Percentiles rank a stretch among this genome's conserved stretches.
phyloP scores from a whole-genome alignment of 1,140 invertebrate species.

The Antheraea mylitta region DNA sequence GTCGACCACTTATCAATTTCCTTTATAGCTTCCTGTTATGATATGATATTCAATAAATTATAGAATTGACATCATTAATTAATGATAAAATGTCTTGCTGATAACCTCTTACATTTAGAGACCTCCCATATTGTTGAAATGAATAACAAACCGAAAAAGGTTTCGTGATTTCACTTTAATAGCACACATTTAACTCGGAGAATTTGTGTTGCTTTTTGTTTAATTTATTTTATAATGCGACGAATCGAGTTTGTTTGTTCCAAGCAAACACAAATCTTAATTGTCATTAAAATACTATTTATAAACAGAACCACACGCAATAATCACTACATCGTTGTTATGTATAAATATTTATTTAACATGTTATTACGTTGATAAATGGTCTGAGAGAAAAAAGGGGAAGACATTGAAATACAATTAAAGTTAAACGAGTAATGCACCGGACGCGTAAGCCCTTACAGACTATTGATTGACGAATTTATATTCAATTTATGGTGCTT shows the following conservation, averaged over 20 bases:
- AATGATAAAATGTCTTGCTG: background rate
- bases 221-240: background rate
- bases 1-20: conserved; percentile 11
- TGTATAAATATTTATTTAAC: conserved; percentile 12
- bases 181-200: background rate
- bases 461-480: conserved; percentile 58
- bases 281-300: background rate
- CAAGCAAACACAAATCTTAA: background rate
- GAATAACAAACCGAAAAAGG: background rate
- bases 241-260: background rate
- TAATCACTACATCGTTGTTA: background rate
- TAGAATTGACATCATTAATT: conserved; percentile 1
- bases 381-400: conserved; percentile 18
- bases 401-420: conserved; percentile 55
- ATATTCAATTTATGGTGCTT: conserved; percentile 57
- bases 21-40: conserved; percentile 11
- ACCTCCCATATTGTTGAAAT: background rate
- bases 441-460: conserved; percentile 54
- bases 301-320: background rate
- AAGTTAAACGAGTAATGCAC: conserved; percentile 43
- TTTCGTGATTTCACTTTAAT: background rate
- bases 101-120: background rate
- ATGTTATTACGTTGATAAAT: conserved; percentile 19
- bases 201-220: background rate
- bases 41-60: background rate